A percentile compares a stretch with the other conserved stretches of the same genome.
Evolutionary conservation across 2,113 vertebrate genomes (phyloP).

Genomic region (Grammomys dolichurus): DNA sequence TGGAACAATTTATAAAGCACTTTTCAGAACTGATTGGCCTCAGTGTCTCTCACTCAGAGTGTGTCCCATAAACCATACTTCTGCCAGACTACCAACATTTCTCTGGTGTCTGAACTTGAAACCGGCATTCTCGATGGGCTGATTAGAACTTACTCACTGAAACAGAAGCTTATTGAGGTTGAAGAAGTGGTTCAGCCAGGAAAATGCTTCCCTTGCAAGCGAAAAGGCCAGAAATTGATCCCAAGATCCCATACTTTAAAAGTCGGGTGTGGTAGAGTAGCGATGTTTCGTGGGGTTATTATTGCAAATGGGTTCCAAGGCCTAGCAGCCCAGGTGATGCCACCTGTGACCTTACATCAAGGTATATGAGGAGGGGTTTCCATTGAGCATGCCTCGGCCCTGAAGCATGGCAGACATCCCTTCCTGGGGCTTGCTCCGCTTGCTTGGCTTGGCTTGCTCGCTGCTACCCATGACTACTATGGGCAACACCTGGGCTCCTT

Average conservation of each 20-base stretch:
- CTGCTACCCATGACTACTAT: slow-evolving; percentile 97
- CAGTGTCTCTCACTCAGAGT: background rate
- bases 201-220: background rate
- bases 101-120: background rate
- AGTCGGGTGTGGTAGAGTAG: slow-evolving; percentile 41
- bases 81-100: background rate
- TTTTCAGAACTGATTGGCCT: slow-evolving; percentile 2
- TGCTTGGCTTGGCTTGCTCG: slow-evolving; percentile 93
- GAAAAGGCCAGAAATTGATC: background rate
- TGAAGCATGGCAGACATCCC: slow-evolving; percentile 95
- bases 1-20: background rate
- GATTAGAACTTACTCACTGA: background rate
- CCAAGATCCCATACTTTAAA: background rate
- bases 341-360: slow-evolving; percentile 73
- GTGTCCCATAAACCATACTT: background rate
- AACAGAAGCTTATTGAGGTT: background rate
- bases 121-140: background rate
- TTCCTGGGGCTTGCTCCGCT: slow-evolving; percentile 95
- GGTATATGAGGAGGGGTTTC: slow-evolving; percentile 58
- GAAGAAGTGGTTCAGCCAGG: background rate
- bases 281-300: slow-evolving; percentile 66
- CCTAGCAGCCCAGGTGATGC: slow-evolving; percentile 86
- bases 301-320: slow-evolving; percentile 89
- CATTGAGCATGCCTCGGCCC: slow-evolving; percentile 44
- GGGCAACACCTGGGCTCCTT: slow-evolving; percentile 93